These are phyloP conservation scores for Pollachius pollachius DNA, from an alignment of 2,113 vertebrate species.

Conservation along the genomic window DNA sequence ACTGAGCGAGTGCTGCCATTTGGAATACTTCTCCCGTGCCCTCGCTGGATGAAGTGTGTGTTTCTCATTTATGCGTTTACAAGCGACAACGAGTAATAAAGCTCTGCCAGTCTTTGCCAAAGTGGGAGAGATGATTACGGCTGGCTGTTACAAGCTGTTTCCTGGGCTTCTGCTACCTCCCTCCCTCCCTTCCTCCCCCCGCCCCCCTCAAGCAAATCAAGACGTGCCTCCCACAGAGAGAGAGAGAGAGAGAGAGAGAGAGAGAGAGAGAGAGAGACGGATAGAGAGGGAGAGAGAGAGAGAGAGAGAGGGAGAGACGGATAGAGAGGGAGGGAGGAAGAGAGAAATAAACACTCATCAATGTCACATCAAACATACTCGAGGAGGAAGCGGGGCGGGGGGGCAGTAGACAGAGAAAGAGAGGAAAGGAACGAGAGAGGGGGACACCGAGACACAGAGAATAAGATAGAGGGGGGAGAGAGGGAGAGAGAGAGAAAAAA, in stretches of 20 bases:
- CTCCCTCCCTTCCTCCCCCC: constrained; percentile 25
- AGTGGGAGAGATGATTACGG: constrained; percentile 47
- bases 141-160: constrained; percentile 61
- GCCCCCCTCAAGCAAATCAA: constrained; percentile 35
- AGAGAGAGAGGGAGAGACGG: neutral
- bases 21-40: neutral
- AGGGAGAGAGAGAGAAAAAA: constrained; percentile 1
- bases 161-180: constrained; percentile 53
- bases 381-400: too few relatives aligned
- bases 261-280: too few relatives aligned
- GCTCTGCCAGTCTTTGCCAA: constrained; percentile 54
- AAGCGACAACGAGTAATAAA: constrained; percentile 59
- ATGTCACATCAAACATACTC: too few relatives aligned
- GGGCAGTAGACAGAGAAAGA: too few relatives aligned
- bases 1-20: too few relatives aligned
- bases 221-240: constrained; percentile 40
- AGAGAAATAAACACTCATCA: too few relatives aligned
- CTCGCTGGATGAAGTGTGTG: constrained; percentile 41
- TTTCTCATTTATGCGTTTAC: constrained; percentile 59
- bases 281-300: too few relatives aligned
- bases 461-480: neutral
- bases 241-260: too few relatives aligned
- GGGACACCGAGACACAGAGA: neutral
- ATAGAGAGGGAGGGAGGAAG: constrained; percentile 12
- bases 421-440: neutral